Evolutionary conservation across 2,888 invertebrate genomes (phyloP), one percentile per base, ranked within the genome.

Genomic region (Aradus depressus): DNA sequence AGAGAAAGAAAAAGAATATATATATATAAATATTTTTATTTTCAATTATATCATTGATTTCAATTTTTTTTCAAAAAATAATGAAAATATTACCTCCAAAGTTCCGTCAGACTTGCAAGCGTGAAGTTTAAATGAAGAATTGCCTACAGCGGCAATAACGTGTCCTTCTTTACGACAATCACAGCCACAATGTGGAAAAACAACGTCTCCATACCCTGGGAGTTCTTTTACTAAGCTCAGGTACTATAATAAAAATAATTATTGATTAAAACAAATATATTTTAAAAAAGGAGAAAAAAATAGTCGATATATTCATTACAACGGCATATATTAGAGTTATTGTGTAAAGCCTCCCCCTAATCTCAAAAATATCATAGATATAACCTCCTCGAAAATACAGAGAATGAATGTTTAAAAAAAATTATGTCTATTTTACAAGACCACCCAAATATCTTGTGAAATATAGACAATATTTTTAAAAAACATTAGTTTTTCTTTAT

Each of bases 141-240:
- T 65, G 66, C 84, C 83, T 35, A 89, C 74, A 14, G 81, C 76
- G 42, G 83, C 79, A 50, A 84, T 75, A 42, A 91, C 89, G 68
- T 88, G 88, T 35, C 90, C 91, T 59, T 82, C 84, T 66, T 88
- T 89, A 52, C 88, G 75, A 28, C 88, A 86, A 73, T 93, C 92
- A 70, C 92, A 91, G 26, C 84, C 75, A 67, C 95, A 84, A 72
- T 93, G 91, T 23, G 98, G 98, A 72, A 97, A 95, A 44, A 88
- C 84, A 12, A 95, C 77, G 66, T 88, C 84, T 0, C 91, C 93
- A 71, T 97, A 97, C 42, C 96, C 97, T 47, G 88, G 85, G 61
- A 96, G 72, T 59, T 83, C 75, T 52, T 91, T 77, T 16, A 89
- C 93, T 60, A 89, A 69, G 55, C 82, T 78, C 55, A 95, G 75